Conservation (phyloP, 2,888 invertebrate species). For the Noctuana brunneofusca region DNA sequence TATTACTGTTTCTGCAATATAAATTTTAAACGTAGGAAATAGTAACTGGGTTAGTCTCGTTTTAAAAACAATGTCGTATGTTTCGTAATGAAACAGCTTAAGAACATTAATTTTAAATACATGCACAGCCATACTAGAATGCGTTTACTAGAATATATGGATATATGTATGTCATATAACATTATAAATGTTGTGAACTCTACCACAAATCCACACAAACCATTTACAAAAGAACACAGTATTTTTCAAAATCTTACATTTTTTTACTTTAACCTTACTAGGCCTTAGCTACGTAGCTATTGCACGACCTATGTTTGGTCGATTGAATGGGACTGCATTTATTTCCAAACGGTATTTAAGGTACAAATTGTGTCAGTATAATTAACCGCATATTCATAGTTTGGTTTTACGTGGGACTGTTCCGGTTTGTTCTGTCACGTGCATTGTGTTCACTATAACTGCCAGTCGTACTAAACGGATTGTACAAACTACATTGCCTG, state of each 20-base stretch:
- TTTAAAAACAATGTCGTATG: not conserved
- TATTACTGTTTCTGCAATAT: constrained; percentile 7
- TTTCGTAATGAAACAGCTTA: not conserved
- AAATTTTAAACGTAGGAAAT: constrained; percentile 6
- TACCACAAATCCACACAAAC: too few relatives aligned
- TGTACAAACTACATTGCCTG: not conserved
- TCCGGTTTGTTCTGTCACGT: not conserved
- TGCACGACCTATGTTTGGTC: too few relatives aligned
- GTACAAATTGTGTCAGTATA: not conserved
- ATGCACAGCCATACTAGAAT: too few relatives aligned
- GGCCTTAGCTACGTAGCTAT: too few relatives aligned
- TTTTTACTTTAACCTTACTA: too few relatives aligned
- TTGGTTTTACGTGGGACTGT: not conserved
- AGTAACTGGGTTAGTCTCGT: constrained; percentile 1
- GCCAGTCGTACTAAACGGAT: not conserved
- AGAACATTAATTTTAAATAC: not conserved
- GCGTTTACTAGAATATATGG: too few relatives aligned
- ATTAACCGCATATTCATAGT: not conserved
- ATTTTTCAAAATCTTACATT: too few relatives aligned
- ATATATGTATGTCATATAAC: not conserved
- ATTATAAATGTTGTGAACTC: too few relatives aligned
- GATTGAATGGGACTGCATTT: too few relatives aligned
- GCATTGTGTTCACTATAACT: not conserved
- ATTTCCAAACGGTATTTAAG: not conserved
- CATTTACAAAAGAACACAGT: too few relatives aligned